phyloP scores from a whole-genome alignment of 2,888 invertebrate genomes.

The Clusia tigrina region DNA sequence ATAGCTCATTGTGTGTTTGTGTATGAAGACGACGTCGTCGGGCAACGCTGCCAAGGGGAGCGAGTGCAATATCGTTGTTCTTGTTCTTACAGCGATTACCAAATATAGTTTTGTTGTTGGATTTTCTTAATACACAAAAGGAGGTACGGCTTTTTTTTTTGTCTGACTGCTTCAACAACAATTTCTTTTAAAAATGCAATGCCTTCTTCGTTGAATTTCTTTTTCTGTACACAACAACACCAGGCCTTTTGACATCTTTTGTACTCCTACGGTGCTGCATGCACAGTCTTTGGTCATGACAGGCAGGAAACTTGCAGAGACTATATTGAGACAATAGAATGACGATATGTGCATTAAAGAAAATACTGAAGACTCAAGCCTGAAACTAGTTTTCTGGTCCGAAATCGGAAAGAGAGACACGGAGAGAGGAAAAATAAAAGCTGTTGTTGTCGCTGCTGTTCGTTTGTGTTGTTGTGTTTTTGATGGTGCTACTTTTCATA shows the following conservation, averaged over 20 bases:
- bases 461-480: slow-evolving; percentile 11
- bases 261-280: not conserved
- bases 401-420: too few species aligned
- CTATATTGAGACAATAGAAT: not conserved
- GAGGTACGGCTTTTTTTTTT: not conserved
- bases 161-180: too few species aligned
- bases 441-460: not conserved
- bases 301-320: not conserved
- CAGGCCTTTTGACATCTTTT: not conserved
- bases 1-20: too few species aligned
- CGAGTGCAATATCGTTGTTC: not conserved
- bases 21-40: too few species aligned
- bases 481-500: slow-evolving; percentile 1
- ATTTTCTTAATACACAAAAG: not conserved
- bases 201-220: not conserved
- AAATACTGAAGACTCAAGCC: slow-evolving; percentile 6
- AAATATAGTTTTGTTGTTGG: not conserved
- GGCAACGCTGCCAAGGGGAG: slow-evolving; percentile 47
- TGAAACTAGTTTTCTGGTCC: slow-evolving; percentile 2
- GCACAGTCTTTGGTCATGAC: not conserved
- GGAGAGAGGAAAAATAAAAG: too few species aligned
- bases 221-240: not conserved
- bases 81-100: not conserved
- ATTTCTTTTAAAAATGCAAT: too few species aligned
- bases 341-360: not conserved